Evolutionary conservation across 2,113 vertebrate species (phyloP).

Genomic region (Cebidichthys violaceus): DNA sequence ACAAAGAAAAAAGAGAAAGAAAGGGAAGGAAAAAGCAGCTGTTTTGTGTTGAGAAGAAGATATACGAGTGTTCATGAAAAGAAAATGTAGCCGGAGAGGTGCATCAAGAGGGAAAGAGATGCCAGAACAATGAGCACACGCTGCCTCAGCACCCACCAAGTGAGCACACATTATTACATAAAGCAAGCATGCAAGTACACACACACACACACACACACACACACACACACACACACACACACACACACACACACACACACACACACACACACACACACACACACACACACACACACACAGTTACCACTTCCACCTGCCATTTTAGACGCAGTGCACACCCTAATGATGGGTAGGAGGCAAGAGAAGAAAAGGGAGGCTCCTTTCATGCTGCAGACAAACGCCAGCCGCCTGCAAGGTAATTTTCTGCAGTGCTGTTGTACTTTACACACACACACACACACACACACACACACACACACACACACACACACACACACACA

Average conservation of each 20-base stretch:
- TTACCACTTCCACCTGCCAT: slow-evolving; percentile 67
- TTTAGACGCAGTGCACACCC: slow-evolving; percentile 69
- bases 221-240: slow-evolving; percentile 26
- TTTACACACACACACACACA: slow-evolving; percentile 47
- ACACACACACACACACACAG: slow-evolving; percentile 18
- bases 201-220: slow-evolving; percentile 19
- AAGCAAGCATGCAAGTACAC: slow-evolving; percentile 24
- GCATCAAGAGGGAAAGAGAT: slow-evolving; percentile 37
- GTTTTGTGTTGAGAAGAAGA: slow-evolving; percentile 32
- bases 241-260: slow-evolving; percentile 3
- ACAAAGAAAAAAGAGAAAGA: slow-evolving; percentile 29
- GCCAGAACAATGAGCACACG: slow-evolving; percentile 63
- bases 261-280: slow-evolving; percentile 19
- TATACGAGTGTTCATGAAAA: slow-evolving; percentile 16
- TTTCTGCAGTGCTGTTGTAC: slow-evolving; percentile 72
- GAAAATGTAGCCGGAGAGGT: slow-evolving; percentile 29
- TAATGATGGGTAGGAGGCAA: slow-evolving; percentile 69
- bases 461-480: slow-evolving; percentile 33
- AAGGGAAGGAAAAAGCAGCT: slow-evolving; percentile 22
- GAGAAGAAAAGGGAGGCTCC: slow-evolving; percentile 69
- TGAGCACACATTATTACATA: slow-evolving; percentile 61
- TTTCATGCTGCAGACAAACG: slow-evolving; percentile 70
- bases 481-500: slow-evolving; percentile 45
- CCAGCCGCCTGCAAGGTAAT: slow-evolving; percentile 70
- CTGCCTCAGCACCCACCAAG: slow-evolving; percentile 51